Percentiles rank a stretch among this genome's conserved stretches.
Conservation (phyloP, 30 jellyfish, hydroid and myxozoan species). For the Aurelia aurita region DNA sequence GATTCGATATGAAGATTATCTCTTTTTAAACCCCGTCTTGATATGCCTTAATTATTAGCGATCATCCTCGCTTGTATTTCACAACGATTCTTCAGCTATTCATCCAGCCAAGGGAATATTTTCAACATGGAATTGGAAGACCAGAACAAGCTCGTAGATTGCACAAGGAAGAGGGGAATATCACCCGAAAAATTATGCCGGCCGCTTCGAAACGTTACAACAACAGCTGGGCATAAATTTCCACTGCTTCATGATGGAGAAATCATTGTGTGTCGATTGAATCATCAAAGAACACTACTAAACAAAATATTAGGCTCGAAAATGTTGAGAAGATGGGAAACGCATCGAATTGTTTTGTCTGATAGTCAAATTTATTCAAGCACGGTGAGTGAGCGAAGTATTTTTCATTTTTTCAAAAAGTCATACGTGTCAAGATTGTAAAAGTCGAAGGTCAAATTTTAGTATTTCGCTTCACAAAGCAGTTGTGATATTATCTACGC, state of each 20-base stretch:
- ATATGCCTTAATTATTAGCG: too few relatives aligned
- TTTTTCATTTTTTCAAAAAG: background rate
- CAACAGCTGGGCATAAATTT: conserved; percentile 46
- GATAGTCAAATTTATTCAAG: conserved; percentile 71
- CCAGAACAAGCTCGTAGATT: background rate
- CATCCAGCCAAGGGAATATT: background rate
- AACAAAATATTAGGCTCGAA: conserved; percentile 72
- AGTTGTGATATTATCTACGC: too few relatives aligned
- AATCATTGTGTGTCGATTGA: conserved; percentile 73
- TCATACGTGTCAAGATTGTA: too few relatives aligned
- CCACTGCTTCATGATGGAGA: conserved; percentile 81
- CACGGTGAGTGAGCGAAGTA: conserved; percentile 45
- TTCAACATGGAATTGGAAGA: conserved; percentile 1
- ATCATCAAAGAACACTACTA: conserved; percentile 63
- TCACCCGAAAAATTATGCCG: conserved; percentile 24
- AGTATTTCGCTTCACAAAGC: too few relatives aligned
- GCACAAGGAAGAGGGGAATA: conserved; percentile 60
- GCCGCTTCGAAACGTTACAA: conserved; percentile 25
- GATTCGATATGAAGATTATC: too few relatives aligned
- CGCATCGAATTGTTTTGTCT: conserved; percentile 70
- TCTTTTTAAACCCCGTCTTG: too few relatives aligned
- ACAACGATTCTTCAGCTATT: too few relatives aligned
- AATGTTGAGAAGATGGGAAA: conserved; percentile 82
- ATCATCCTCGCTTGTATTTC: too few relatives aligned
- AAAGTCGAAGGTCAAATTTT: too few relatives aligned